Evolutionary conservation across 2,113 vertebrate genomes (phyloP), one percentile per base, ranked within the genome.

Genomic region (Bambusicola thoracicus): DNA sequence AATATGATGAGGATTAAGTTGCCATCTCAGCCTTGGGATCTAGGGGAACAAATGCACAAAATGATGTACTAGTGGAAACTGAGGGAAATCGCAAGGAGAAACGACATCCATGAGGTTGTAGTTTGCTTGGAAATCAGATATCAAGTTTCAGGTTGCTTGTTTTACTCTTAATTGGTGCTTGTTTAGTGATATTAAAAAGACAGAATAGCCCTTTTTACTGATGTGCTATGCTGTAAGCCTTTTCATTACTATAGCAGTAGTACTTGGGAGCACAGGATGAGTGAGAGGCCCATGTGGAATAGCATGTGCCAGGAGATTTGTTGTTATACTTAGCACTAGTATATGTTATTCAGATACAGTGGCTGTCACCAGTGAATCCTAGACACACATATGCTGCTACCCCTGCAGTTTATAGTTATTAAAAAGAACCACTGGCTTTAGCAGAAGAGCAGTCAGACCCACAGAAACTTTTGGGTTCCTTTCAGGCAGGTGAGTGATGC

Each of bases 81-180:
- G 63, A 80, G 70, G 46, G 46, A 82, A 70, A 79, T 5, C 22
- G 21, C 38, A 53, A 56, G 43, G 92, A 84, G 46, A 21, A 10
- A 11, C 21, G 44, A 89, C 32, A 83, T 36, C 36, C n/a, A 14
- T 25, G 12, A 69, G 63, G 65, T 1, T 69, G 22, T 77, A 53
- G 63, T 82, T 89, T 66, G 22, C 43, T 41, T 93, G 66, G n/a
- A 92, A 89, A 72, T 81, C 77, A 82, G n/a, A 29, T 83, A n/a
- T 29, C 68, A 51, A 90, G 56, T 43, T 59, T 14, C 70, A 65
- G 75, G n/a, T 86, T 90, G 56, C 48, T 87, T 85, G 49, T 76
- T 87, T 73, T 89, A 12, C 40, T 87, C 49, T 59, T 69, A 29
- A 48, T 59, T 77, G 10, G n/a, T 86, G 34, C 80, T 93, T 94